phyloP scores from a whole-genome alignment of 2,113 vertebrate species.

The Pterocles burchelli region DNA sequence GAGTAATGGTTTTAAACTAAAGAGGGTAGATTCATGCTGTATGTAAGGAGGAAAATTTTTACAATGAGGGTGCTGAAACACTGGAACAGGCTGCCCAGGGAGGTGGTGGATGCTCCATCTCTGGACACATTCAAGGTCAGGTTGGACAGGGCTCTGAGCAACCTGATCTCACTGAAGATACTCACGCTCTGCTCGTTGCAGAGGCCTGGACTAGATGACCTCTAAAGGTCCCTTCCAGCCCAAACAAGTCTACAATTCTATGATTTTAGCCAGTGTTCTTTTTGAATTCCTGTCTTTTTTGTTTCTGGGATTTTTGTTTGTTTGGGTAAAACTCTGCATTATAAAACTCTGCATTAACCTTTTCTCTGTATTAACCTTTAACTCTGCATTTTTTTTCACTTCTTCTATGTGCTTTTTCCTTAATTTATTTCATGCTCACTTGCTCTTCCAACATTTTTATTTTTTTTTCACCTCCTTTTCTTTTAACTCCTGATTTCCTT shows the following conservation, averaged over 20 bases:
- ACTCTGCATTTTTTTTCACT: neutral
- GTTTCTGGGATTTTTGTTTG: neutral
- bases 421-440: neutral
- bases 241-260: neutral
- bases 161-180: neutral
- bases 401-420: neutral
- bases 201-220: neutral
- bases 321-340: neutral
- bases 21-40: neutral
- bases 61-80: fast-evolving
- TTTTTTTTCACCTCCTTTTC: neutral
- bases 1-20: neutral
- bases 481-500: neutral
- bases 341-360: neutral
- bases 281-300: neutral
- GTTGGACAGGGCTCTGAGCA: neutral
- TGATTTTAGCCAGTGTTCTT: neutral
- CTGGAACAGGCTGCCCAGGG: neutral
- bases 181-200: neutral
- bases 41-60: neutral
- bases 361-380: neutral
- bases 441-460: neutral
- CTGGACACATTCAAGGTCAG: neutral
- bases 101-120: neutral
- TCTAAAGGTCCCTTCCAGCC: neutral